phyloP scores from a whole-genome alignment of 2,113 vertebrate species.

The Odocoileus hemionus region DNA sequence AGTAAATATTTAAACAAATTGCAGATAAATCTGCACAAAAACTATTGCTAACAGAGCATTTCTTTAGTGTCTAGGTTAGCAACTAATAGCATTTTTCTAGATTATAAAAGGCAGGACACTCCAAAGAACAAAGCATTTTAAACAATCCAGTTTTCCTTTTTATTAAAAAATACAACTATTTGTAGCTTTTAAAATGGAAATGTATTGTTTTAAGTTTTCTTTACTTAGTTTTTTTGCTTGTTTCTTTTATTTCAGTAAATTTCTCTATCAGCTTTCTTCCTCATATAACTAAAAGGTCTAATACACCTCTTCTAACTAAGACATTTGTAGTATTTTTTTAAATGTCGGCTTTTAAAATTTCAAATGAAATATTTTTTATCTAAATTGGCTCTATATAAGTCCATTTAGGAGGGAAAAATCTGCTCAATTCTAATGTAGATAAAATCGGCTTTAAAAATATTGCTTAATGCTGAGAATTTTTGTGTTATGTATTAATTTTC shows the following conservation, averaged over 20 bases:
- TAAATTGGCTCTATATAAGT: slow-evolving; percentile 25
- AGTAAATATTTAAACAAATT: slow-evolving; percentile 23
- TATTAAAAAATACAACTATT: slow-evolving; percentile 5
- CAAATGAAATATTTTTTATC: slow-evolving; percentile 46
- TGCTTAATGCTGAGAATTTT: background rate
- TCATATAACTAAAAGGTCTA: background rate
- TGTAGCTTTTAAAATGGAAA: slow-evolving; percentile 38
- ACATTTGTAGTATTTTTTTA: background rate
- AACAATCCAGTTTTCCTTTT: background rate
- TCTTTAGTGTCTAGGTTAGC: background rate
- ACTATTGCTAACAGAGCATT: background rate
- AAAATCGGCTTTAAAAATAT: background rate
- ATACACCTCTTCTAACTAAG: background rate
- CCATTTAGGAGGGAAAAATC: slow-evolving; percentile 37
- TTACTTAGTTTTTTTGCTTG: background rate
- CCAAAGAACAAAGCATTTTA: background rate
- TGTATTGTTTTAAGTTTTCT: background rate
- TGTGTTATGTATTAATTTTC: background rate
- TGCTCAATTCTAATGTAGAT: slow-evolving; percentile 27
- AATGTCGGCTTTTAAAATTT: slow-evolving; percentile 17
- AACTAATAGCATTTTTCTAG: background rate
- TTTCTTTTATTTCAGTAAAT: background rate
- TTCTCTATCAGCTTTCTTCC: background rate
- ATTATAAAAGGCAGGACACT: background rate
- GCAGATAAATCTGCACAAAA: background rate